phyloP scores from a whole-genome alignment of 2,888 invertebrate genomes.

The Adelognathus sp. region DNA sequence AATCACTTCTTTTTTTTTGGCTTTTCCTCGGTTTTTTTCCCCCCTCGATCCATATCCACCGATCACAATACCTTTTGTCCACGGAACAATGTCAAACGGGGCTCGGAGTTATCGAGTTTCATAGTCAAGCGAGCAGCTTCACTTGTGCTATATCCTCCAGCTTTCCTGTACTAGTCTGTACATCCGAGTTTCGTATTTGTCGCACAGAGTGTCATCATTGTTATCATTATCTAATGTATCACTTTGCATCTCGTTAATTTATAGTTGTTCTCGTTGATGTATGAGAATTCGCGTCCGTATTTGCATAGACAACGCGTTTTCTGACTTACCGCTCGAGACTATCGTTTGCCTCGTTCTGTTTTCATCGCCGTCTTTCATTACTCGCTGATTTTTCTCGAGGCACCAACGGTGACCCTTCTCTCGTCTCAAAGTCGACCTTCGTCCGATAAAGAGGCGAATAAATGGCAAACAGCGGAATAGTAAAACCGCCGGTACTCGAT shows the following conservation, averaged over 20 bases:
- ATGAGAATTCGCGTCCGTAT: constrained; percentile 29
- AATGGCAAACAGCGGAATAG: not conserved
- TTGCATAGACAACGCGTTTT: constrained; percentile 43
- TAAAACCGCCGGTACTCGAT: not conserved
- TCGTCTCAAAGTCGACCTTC: constrained; percentile 39
- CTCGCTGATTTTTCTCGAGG: constrained; percentile 17
- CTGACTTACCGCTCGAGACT: not conserved
- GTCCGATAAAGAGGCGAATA: not conserved
- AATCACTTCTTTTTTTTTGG: too few relatives aligned
- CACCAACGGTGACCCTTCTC: constrained; percentile 13
- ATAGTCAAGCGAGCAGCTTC: too few relatives aligned
- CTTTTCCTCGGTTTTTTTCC: too few relatives aligned
- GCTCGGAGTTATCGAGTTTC: too few relatives aligned
- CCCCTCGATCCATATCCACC: too few relatives aligned
- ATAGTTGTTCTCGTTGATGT: constrained; percentile 28
- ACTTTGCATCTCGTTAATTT: constrained; percentile 10
- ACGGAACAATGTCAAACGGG: too few relatives aligned
- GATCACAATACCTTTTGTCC: too few relatives aligned
- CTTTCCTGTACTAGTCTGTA: not conserved
- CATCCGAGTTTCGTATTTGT: not conserved
- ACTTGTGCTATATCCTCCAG: too few relatives aligned
- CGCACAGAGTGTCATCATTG: not conserved
- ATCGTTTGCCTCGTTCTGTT: constrained; percentile 12
- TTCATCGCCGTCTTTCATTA: constrained; percentile 3
- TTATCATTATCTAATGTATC: not conserved